phyloP scores from a whole-genome alignment of 2,888 invertebrate genomes.

The Amphipoea oculea region DNA sequence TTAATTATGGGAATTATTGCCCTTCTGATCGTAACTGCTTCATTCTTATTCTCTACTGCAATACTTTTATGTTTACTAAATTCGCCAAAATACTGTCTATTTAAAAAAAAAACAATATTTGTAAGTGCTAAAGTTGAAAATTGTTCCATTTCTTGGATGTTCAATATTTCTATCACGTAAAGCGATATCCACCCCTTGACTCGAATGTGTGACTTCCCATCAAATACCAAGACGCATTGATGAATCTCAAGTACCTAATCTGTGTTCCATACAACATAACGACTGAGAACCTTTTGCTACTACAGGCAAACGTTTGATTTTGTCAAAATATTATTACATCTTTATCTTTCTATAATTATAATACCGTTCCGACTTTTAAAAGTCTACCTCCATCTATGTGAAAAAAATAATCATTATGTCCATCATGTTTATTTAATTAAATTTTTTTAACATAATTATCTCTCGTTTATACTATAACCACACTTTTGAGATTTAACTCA shows the following conservation, averaged over 20 bases:
- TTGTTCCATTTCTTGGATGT: constrained; percentile 58
- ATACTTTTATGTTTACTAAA: constrained; percentile 7
- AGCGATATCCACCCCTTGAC: constrained; percentile 69
- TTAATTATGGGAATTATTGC: not conserved
- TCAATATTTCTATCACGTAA: constrained; percentile 79
- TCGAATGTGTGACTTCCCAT: constrained; percentile 16
- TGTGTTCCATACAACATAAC: not conserved
- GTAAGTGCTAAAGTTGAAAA: constrained; percentile 68
- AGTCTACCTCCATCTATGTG: not conserved
- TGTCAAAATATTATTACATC: not conserved
- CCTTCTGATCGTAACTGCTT: not conserved
- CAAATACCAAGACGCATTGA: constrained; percentile 13
- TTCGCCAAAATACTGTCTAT: constrained; percentile 65
- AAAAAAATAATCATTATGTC: not conserved
- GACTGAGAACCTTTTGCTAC: not conserved
- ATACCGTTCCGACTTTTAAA: not conserved
- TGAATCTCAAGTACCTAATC: constrained; percentile 20
- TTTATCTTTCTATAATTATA: not conserved
- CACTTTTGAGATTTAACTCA: not conserved
- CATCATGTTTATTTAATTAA: not conserved
- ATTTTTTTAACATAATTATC: not conserved
- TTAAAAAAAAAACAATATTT: not conserved
- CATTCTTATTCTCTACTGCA: not conserved
- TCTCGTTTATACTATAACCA: not conserved
- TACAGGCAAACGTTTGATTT: not conserved